phyloP scores from a whole-genome alignment of 1,140 invertebrate species.

The Latrodectus geometricus region DNA sequence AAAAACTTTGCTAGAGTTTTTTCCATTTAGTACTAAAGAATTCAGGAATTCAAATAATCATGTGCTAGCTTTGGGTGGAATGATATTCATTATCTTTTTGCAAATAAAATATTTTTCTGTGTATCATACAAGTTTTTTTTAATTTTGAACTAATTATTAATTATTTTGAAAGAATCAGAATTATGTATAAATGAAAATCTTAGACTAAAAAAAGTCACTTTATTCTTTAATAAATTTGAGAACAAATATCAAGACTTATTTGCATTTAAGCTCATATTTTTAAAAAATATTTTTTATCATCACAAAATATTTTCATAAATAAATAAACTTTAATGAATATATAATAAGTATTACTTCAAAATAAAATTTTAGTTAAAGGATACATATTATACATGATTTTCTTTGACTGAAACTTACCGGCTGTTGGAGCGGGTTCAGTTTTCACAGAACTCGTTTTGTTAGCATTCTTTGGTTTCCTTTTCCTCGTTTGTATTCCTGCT shows the following conservation, averaged over 20 bases:
- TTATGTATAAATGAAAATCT: not conserved
- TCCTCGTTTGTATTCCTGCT: slow-evolving; percentile 71
- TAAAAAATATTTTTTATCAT: not conserved
- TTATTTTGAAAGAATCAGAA: not conserved
- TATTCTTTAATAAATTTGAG: not conserved
- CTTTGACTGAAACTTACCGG: slow-evolving; percentile 2
- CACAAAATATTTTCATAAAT: not conserved
- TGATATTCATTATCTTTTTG: too few species aligned
- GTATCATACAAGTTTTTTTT: too few species aligned
- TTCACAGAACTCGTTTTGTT: slow-evolving; percentile 24
- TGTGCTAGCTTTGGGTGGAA: too few species aligned
- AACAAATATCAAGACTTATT: not conserved
- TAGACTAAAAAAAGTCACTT: too few species aligned
- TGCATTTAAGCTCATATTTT: not conserved
- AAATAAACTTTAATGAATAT: too few species aligned
- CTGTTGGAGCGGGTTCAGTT: not conserved
- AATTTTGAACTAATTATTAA: too few species aligned
- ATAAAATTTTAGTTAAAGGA: not conserved
- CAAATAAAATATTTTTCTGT: too few species aligned
- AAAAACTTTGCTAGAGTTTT: too few species aligned
- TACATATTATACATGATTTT: not conserved
- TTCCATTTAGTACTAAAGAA: too few species aligned
- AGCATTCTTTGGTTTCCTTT: slow-evolving; percentile 67
- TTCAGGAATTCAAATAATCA: too few species aligned
- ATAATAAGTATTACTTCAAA: not conserved